phyloP scores from a whole-genome alignment of 92 coral and sea anemone genomes.

The Parazoanthus atlanticus region DNA sequence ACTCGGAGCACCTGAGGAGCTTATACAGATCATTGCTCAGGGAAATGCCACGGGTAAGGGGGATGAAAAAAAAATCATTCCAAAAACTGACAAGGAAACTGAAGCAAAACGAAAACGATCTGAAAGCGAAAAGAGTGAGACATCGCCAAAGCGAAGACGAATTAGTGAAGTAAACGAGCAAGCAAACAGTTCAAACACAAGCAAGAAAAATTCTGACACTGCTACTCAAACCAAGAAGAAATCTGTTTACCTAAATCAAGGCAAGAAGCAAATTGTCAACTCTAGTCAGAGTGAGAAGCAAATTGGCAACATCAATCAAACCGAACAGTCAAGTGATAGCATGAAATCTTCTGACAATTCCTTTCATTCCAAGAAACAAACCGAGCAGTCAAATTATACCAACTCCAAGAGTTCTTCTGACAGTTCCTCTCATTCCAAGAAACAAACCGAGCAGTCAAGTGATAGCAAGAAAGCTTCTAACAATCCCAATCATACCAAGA shows the following conservation, averaged over 20 bases:
- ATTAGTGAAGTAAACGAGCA: neutral
- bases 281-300: neutral
- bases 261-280: neutral
- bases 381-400: neutral
- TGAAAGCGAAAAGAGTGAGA: neutral
- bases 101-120: conserved; percentile 11
- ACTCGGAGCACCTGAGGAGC: conserved; percentile 33
- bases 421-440: neutral
- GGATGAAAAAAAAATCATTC: neutral
- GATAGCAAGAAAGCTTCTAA: neutral
- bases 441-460: neutral
- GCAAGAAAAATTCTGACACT: neutral
- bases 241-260: neutral
- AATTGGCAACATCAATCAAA: neutral
- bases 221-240: neutral
- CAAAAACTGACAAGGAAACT: neutral
- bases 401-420: neutral
- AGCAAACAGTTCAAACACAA: neutral
- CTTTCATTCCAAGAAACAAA: neutral
- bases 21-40: conserved; percentile 24
- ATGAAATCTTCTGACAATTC: neutral
- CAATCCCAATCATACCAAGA: neutral
- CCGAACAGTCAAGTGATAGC: neutral
- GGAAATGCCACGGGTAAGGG: neutral
- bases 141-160: neutral